Percentiles rank a stretch among this genome's conserved stretches.
phyloP scores from a whole-genome alignment of 2,888 invertebrate species.

The Parnassius mnemosyne region DNA sequence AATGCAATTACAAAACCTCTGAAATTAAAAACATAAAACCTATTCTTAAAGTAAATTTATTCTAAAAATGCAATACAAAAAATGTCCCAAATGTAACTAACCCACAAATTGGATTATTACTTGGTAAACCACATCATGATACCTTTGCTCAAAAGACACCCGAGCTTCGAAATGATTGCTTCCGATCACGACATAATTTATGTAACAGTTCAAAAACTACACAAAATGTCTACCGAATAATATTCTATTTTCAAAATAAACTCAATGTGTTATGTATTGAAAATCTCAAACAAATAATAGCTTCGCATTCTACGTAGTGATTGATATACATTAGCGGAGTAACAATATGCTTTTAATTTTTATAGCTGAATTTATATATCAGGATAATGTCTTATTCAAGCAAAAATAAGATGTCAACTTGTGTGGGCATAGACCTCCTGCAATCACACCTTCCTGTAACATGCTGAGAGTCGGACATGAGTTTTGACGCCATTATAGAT shows the following conservation, averaged over 20 bases:
- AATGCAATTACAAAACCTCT: too few species aligned
- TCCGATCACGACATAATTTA: slow-evolving; percentile 60
- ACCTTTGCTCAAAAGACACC: slow-evolving; percentile 39
- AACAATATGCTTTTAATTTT: slow-evolving; percentile 50
- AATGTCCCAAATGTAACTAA: too few species aligned
- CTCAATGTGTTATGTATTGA: neutral
- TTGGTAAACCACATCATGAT: slow-evolving; percentile 37
- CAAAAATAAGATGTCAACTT: slow-evolving; percentile 66
- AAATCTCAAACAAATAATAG: neutral
- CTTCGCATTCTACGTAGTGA: neutral
- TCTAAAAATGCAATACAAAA: too few species aligned
- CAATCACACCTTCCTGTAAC: slow-evolving; percentile 71
- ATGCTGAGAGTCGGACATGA: slow-evolving; percentile 71
- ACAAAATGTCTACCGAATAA: slow-evolving; percentile 9
- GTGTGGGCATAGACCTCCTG: slow-evolving; percentile 70
- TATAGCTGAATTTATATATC: slow-evolving; percentile 42
- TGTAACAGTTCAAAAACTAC: neutral
- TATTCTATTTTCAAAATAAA: neutral
- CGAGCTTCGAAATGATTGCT: slow-evolving; percentile 50
- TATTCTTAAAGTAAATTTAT: too few species aligned
- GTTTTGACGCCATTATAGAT: slow-evolving; percentile 77
- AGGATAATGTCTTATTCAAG: slow-evolving; percentile 49
- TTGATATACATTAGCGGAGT: slow-evolving; percentile 6
- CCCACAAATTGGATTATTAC: neutral
- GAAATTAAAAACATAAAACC: too few species aligned